Percentiles rank a stretch among this genome's conserved stretches.
These are phyloP conservation scores for Dendrolimus kikuchii DNA, from an alignment of 1,140 invertebrate genomes.

Conservation along the genomic window DNA sequence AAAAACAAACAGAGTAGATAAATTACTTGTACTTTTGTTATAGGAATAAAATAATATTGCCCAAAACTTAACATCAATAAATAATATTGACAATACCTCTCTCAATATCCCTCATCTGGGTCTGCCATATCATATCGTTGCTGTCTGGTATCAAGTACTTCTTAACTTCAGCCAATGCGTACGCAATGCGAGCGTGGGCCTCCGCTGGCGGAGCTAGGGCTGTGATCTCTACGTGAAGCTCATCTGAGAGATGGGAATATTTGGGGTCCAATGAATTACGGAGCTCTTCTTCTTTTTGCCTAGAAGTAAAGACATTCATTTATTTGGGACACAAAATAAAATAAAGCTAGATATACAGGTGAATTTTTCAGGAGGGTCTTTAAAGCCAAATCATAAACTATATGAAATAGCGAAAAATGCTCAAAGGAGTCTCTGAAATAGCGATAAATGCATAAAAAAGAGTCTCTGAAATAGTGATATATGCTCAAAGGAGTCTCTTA, in stretches of 20 bases:
- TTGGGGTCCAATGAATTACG: constrained; percentile 91
- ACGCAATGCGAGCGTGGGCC: constrained; percentile 92
- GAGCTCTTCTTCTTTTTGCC: constrained; percentile 87
- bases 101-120: constrained; percentile 47
- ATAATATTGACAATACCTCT: constrained; percentile 26
- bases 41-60: constrained; percentile 1
- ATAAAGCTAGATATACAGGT: too few species aligned
- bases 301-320: constrained; percentile 34
- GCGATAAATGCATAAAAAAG: too few species aligned
- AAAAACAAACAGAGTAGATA: too few species aligned
- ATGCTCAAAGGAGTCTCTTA: too few species aligned
- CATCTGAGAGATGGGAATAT: constrained; percentile 92
- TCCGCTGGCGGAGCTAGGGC: constrained; percentile 92
- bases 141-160: constrained; percentile 82
- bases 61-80: not conserved
- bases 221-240: constrained; percentile 94
- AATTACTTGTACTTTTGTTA: not conserved
- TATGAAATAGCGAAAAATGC: too few species aligned
- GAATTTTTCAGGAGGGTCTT: too few species aligned
- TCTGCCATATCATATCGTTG: constrained; percentile 81
- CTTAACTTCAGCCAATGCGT: constrained; percentile 83
- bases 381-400: too few species aligned
- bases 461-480: too few species aligned
- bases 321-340: too few species aligned
- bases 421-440: too few species aligned